Base-by-base conservation (phyloP, 92 coral and sea anemone genomes). In the Zoanthus gigantus region DNA sequence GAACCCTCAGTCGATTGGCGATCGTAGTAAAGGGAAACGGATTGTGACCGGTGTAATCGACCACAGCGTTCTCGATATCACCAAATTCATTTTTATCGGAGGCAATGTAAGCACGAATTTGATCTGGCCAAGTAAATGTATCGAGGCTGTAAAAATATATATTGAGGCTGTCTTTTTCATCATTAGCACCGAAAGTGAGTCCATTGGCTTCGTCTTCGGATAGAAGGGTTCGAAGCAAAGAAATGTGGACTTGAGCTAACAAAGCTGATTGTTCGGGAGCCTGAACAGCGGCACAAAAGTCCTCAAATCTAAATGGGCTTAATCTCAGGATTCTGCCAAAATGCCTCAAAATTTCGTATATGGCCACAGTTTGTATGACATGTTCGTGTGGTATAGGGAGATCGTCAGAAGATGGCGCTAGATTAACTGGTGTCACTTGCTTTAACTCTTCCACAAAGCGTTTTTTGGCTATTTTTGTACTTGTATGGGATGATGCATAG, bases 101-200 rank as follows among this genome's bases (percentile, higher is more conserved):
- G 54, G 82, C 87, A 78, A 97, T 78, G 89, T 97, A 97, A 83
- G 97, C 90, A 63, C 97, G 92, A 45, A 95, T 94, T 54, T 89
- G 89, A 66, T 97, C 99, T 13, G 99, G 99, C 99, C 99, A 97
- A 17, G 99, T 97, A 88, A 97, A 97, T 54, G 93, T 86, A 79
- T 94, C 99, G 8, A 97, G 84, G 77, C 90, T 94, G 89, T 93
- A 96, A 53, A 93, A 72, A 78, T 93, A 93, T 47, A 97, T 91
- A 82, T 97, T 97, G 58, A 97, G 90, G 87, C 99, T 97, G 67
- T 97, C 99, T 84, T 95, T 97, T 80, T 97, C 99, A 78, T 97
- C 99, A 85, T 94, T 96, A 9, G 99, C 99, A 52, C 92, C 96
- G 68, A 95, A 97, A 37, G 97, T 97, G 48, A 89, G 91, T 18